Conservation (phyloP, 2,888 invertebrate genomes). For the Dolomedes plantarius region DNA sequence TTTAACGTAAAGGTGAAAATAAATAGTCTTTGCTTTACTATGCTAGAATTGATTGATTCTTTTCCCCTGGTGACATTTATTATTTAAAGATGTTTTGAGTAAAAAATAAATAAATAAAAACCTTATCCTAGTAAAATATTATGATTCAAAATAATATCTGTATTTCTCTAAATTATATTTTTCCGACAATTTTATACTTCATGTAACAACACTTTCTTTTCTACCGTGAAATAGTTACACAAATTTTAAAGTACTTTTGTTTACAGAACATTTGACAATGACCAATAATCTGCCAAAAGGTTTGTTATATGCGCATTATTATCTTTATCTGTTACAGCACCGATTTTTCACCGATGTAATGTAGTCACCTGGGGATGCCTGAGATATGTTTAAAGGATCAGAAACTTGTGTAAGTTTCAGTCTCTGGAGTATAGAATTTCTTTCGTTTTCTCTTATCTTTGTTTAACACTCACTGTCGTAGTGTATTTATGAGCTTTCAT, state of each 20-base stretch:
- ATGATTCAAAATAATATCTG: too few relatives aligned
- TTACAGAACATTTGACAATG: neutral
- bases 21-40: too few relatives aligned
- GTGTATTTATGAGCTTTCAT: conserved; percentile 4
- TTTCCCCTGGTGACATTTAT: too few relatives aligned
- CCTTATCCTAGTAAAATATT: too few relatives aligned
- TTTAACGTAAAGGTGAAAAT: too few relatives aligned
- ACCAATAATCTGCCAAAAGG: conserved; percentile 4
- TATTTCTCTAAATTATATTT: too few relatives aligned
- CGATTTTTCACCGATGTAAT: neutral
- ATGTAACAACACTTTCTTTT: too few relatives aligned
- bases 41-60: too few relatives aligned
- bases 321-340: neutral
- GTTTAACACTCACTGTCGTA: neutral
- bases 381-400: neutral
- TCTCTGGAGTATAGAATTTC: neutral
- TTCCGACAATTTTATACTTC: too few relatives aligned
- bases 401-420: neutral
- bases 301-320: neutral
- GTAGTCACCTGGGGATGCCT: neutral
- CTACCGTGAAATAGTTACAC: too few relatives aligned
- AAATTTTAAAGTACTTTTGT: neutral
- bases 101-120: too few relatives aligned
- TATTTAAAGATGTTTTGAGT: too few relatives aligned
- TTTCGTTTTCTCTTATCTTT: neutral